phyloP scores from a whole-genome alignment of 2,888 invertebrate genomes.

The Conus canariensis region DNA sequence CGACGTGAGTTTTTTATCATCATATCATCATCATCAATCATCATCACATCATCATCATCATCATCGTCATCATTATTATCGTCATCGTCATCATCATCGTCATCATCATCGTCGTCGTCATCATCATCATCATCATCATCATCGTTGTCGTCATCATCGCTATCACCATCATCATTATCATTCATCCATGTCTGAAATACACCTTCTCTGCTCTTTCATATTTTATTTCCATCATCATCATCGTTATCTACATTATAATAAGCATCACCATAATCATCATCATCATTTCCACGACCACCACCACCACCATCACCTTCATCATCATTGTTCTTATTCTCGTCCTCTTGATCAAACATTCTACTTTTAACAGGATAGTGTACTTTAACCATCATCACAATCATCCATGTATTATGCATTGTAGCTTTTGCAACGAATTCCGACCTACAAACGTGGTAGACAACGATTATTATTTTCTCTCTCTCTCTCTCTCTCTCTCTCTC shows the following conservation, averaged over 20 bases:
- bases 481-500: no score
- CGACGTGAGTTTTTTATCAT: background rate
- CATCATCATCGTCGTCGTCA: background rate
- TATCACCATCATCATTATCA: background rate
- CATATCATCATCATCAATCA: background rate
- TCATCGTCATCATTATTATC: background rate
- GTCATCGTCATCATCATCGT: background rate
- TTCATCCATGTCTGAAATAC: background rate
- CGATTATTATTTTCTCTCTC: no score
- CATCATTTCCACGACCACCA: background rate
- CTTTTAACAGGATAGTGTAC: no score
- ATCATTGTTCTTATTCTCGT: no score
- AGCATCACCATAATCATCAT: background rate
- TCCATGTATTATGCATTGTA: no score
- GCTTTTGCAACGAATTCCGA: no score
- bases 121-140: slow-evolving; percentile 1
- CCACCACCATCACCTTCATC: no score
- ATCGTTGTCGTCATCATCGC: background rate
- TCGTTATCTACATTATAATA: background rate
- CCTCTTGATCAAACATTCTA: no score
- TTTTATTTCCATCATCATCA: slow-evolving; percentile 2
- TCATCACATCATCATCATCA: background rate
- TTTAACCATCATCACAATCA: no score
- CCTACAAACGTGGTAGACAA: no score
- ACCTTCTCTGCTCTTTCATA: no score